These are phyloP conservation scores for Watsonalla binaria DNA, from an alignment of 2,888 invertebrate species.

Conservation along the genomic window DNA sequence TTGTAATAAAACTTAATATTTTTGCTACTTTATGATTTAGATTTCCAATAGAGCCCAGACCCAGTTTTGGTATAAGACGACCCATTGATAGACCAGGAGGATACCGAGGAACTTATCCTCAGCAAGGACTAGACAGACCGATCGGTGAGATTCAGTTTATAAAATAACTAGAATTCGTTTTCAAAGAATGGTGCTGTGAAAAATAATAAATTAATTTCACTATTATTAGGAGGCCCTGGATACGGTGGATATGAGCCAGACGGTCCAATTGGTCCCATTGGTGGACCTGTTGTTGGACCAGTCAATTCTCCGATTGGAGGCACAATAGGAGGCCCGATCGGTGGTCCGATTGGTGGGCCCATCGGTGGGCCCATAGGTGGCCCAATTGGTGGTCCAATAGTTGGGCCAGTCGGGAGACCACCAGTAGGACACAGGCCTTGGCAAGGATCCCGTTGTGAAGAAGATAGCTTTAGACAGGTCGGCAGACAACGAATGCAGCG, in stretches of 20 bases:
- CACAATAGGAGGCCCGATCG: conserved; percentile 27
- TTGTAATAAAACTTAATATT: too few relatives aligned
- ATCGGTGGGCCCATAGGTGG: conserved; percentile 47
- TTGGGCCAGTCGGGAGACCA: conserved; percentile 48
- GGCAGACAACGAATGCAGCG: conserved; percentile 89
- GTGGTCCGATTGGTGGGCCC: conserved; percentile 20
- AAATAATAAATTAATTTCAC: background rate
- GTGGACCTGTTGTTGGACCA: conserved; percentile 34
- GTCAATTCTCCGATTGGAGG: conserved; percentile 26
- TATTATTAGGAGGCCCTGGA: conserved; percentile 24
- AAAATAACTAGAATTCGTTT: too few relatives aligned
- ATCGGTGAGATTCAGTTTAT: conserved; percentile 36
- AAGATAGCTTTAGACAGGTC: conserved; percentile 90
- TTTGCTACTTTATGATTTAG: conserved; percentile 23
- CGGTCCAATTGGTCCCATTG: conserved; percentile 45
- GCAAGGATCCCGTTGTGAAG: conserved; percentile 85
- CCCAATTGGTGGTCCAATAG: conserved; percentile 50
- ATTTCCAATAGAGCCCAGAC: conserved; percentile 65
- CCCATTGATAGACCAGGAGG: conserved; percentile 68
- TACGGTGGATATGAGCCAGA: conserved; percentile 65
- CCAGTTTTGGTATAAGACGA: conserved; percentile 54
- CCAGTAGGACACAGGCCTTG: conserved; percentile 56
- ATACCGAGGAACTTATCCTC: conserved; percentile 73
- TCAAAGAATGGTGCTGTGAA: too few relatives aligned
- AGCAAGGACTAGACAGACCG: conserved; percentile 60